phyloP scores from a whole-genome alignment of 2,888 invertebrate genomes.

The Phaedon cochleariae region DNA sequence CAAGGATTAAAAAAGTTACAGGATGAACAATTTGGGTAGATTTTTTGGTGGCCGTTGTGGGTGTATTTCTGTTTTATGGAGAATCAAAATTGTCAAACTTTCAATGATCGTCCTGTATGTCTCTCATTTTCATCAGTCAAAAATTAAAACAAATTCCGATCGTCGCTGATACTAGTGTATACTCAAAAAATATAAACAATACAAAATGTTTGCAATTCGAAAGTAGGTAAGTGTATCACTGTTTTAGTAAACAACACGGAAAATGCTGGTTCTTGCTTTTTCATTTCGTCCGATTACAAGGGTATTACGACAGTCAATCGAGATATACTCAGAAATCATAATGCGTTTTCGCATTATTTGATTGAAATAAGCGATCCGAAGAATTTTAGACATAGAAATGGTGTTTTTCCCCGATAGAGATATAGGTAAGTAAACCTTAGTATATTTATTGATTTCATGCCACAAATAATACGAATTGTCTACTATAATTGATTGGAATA shows the following conservation, averaged over 20 bases:
- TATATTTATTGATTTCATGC: too few relatives aligned
- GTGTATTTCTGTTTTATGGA: too few relatives aligned
- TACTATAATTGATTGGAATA: too few relatives aligned
- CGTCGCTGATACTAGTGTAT: constrained; percentile 2
- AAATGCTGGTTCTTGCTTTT: constrained; percentile 18
- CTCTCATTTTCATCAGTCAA: not conserved
- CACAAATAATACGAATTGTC: too few relatives aligned
- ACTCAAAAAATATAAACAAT: constrained; percentile 23
- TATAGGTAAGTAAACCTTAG: too few relatives aligned
- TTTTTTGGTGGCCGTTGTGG: too few relatives aligned
- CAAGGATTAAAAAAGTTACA: too few relatives aligned
- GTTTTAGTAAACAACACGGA: constrained; percentile 26
- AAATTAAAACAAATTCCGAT: not conserved
- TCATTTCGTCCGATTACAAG: not conserved
- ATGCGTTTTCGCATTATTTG: not conserved
- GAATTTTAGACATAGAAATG: not conserved
- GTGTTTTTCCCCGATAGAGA: not conserved
- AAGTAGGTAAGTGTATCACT: constrained; percentile 34
- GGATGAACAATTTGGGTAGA: too few relatives aligned
- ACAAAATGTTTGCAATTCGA: constrained; percentile 22
- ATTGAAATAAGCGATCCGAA: not conserved
- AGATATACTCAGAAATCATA: not conserved
- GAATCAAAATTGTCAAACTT: not conserved
- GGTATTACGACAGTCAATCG: not conserved
- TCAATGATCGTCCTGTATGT: not conserved